phyloP scores from a whole-genome alignment of 2,113 vertebrate genomes.

The Alexandromys fortis region DNA sequence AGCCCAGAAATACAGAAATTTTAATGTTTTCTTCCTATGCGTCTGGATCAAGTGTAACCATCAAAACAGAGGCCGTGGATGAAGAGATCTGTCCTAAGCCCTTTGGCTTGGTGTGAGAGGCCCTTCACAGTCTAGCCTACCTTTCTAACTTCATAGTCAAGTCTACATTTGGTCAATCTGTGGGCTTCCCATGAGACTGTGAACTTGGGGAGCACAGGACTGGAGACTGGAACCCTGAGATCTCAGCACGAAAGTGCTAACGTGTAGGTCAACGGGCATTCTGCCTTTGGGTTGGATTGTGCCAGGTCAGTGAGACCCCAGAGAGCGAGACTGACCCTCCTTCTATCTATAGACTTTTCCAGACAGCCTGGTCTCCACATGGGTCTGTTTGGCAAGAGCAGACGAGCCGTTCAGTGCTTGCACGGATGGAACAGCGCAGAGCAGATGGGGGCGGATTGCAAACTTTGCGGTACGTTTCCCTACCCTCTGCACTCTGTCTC shows the following conservation, averaged over 20 bases:
- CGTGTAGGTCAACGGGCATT: rapidly evolving
- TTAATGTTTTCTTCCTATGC: neutral
- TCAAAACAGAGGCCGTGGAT: neutral
- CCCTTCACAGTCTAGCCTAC: neutral
- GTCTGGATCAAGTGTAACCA: neutral
- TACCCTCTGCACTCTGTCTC: slow-evolving; percentile 4
- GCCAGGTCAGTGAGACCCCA: neutral
- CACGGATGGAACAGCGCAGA: neutral
- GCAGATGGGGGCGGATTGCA: slow-evolving; percentile 8
- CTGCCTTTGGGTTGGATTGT: neutral
- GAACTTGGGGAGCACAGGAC: neutral
- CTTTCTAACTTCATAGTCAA: neutral
- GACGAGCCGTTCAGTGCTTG: neutral
- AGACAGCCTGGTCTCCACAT: neutral
- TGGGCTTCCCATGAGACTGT: neutral
- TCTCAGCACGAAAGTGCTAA: neutral
- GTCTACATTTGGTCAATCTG: neutral
- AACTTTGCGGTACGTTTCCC: neutral
- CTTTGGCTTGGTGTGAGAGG: neutral
- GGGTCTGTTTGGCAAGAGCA: neutral
- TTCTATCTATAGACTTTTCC: neutral
- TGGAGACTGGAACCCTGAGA: neutral
- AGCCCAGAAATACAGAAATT: neutral
- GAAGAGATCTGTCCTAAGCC: neutral
- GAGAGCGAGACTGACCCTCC: neutral